Evolutionary conservation across 2,113 vertebrate species (phyloP), one percentile per base, ranked within the genome.

Genomic region (Silurus asotus): DNA sequence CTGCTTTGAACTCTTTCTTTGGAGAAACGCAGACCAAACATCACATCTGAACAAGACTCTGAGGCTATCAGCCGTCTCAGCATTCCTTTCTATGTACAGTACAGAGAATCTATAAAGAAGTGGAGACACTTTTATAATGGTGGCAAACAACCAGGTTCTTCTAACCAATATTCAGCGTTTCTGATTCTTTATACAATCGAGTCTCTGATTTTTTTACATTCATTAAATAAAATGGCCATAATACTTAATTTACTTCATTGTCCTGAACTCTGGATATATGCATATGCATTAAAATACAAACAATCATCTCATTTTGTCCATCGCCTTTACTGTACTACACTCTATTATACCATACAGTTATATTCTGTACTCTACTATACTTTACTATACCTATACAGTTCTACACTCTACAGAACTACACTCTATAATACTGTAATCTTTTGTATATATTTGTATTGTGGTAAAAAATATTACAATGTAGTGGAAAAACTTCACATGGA

Each of bases 11-110:
- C 72, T 19, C 2, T 51, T 72, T 62, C 64, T 56, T 82, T 83
- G 88, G 89, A 90, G 84, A 86, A 85, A 77, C 64, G 84, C 87
- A 90, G 89, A 90, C 88, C 87, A 85, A 87, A 89, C 88, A 86
- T 91, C 89, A 87, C 90, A 90, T 88, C 80, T 78, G 89, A 89
- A 78, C 78, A 55, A 78, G 87, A 76, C 84, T 1, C 2, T 37
- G 69, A 53, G 80, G 75, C 23, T 80, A 82, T 69, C 53, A 72
- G 58, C 82, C 87, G 25, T 87, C 69, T 69, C 83, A 45, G 85
- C 74, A 70, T 88, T 74, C 51, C 61, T 87, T 3, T 45, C 6
- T 75, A 87, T 87, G 85, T 86, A 87, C 83, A 81, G 83, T 86
- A 83, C 19, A 72, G 72, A 23, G 37, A 51, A 65, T 53, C 69